Evolutionary conservation across 2,797 vertebrate species (phyloP), one percentile per base, ranked within the genome.

Genomic region (Glossophaga mutica): DNA sequence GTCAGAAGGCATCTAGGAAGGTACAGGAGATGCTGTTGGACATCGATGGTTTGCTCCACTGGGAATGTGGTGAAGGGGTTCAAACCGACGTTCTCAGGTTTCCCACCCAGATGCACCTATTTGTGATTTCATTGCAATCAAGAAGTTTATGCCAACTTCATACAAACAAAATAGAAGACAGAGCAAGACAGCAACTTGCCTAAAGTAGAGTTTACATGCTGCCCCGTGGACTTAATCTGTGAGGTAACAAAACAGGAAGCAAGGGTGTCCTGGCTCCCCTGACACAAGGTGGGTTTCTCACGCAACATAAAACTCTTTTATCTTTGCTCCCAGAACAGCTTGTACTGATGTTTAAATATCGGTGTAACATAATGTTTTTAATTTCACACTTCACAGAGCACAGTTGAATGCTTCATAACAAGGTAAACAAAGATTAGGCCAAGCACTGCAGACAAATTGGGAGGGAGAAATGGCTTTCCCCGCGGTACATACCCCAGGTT

Each of bases 301-400:
- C 22, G 95, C 97, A 96, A 97, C 96, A 94, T 96, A 87, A 96
- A 90, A 97, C 94, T 89, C 96, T 94, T 65, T 87, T 92, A 52
- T 95, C 97, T 96, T 96, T 96, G 96, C 92, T 97, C 96, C 91
- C 96, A 96, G 95, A 96, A 97, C 94, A 90, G 95, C 59, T 18
- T 6, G 86, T 10, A 29, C 59, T 68, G 91, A 83, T 87, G 94
- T 93, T 67, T 96, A 87, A 87, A 50, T 59, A 57, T 46, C 26
- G 82, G 82, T 77, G 95, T 86, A 87, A 95, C 89, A 55, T 39
- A 62, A 92, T 14, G 87, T 46, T 93, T 97, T 98, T 97, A 98
- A 98, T 98, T 98, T 98, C 97, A 98, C 98, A 98, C 97, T 97
- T 98, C 96, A 98, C 96, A 88, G 96, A 98, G 96, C 98, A 98